Evolutionary conservation across 1,140 invertebrate genomes (phyloP).

Genomic region (Formica exsecta): DNA sequence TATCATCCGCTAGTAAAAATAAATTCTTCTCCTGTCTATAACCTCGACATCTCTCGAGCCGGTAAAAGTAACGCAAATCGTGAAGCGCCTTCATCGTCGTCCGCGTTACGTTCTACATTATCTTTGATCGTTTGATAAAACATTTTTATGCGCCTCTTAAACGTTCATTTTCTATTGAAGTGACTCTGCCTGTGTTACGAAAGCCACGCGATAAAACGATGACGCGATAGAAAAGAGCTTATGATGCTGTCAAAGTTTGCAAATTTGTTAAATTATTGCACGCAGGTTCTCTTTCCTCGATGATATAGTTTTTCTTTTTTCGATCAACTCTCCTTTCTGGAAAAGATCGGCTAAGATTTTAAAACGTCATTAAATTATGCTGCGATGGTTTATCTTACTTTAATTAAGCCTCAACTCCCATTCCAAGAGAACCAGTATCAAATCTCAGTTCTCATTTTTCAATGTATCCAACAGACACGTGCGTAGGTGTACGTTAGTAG

Average conservation of each 20-base stretch:
- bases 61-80: constrained; percentile 59
- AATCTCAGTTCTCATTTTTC: constrained; percentile 34
- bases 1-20: constrained; percentile 46
- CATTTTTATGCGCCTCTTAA: constrained; percentile 39
- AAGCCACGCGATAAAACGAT: constrained; percentile 40
- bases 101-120: constrained; percentile 25
- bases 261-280: constrained; percentile 28
- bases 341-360: constrained; percentile 2
- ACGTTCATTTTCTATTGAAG: constrained; percentile 38
- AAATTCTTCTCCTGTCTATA: constrained; percentile 43
- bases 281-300: background rate
- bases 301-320: constrained; percentile 46
- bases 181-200: constrained; percentile 40
- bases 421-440: background rate
- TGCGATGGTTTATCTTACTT: constrained; percentile 44
- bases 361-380: constrained; percentile 28
- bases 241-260: constrained; percentile 16
- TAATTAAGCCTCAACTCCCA: constrained; percentile 37
- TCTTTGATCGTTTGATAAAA: constrained; percentile 51
- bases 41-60: constrained; percentile 48
- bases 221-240: constrained; percentile 27
- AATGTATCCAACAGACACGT: background rate
- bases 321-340: constrained; percentile 47
- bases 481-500: constrained; percentile 13
- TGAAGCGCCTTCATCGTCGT: constrained; percentile 18